Conservation (phyloP, 2,888 invertebrate species). For the Cetonia aurata region DNA sequence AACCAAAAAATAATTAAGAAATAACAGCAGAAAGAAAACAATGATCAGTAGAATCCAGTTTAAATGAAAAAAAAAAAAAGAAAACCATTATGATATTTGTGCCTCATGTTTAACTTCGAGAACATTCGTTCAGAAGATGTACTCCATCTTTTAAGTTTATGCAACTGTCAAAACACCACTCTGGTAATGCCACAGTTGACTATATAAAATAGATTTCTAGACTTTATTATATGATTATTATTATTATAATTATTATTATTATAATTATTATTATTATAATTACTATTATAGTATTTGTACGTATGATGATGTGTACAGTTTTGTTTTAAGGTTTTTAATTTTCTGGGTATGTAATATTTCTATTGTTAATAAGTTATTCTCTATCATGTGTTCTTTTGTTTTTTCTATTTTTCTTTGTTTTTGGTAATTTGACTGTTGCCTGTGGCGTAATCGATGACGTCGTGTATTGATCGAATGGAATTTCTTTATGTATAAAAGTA, state of each 20-base stretch:
- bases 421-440: conserved; percentile 19
- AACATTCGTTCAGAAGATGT: conserved; percentile 36
- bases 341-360: conserved; percentile 5
- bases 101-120: conserved; percentile 40
- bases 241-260: no score
- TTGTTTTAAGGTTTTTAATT: neutral
- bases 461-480: conserved; percentile 28
- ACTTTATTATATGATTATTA: no score
- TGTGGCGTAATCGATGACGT: conserved; percentile 19
- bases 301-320: neutral
- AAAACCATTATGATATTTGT: conserved; percentile 43
- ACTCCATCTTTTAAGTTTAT: conserved; percentile 14
- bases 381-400: neutral
- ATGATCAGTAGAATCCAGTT: conserved; percentile 15
- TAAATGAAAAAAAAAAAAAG: conserved; percentile 2
- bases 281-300: no score
- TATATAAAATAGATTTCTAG: no score
- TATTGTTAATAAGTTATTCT: neutral
- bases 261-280: no score
- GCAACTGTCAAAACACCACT: conserved; percentile 12
- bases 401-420: neutral
- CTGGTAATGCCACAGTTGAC: no score
- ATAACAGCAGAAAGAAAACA: conserved; percentile 9
- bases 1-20: neutral
- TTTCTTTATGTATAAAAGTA: conserved; percentile 33